These are phyloP conservation scores for Otus scops DNA, from an alignment of 2,797 vertebrate genomes.

Conservation along the genomic window DNA sequence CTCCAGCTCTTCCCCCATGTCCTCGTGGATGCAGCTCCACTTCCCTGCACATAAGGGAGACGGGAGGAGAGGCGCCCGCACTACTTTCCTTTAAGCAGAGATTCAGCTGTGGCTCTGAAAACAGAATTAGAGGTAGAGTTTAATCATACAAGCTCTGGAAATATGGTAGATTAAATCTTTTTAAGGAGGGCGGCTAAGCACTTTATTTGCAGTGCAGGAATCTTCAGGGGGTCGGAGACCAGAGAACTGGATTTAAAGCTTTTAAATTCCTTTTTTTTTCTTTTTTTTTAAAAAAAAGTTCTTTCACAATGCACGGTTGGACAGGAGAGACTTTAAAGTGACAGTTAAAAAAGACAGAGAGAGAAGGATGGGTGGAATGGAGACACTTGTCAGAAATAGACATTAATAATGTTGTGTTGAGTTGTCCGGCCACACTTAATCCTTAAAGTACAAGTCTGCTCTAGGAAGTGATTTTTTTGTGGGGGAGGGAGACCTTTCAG, in stretches of 20 bases:
- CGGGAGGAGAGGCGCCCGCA: not conserved
- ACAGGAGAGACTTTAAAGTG: constrained; percentile 48
- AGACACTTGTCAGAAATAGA: constrained; percentile 32
- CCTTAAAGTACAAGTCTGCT: not conserved
- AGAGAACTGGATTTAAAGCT: constrained; percentile 54
- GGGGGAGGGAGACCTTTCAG: not conserved
- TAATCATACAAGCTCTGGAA: constrained; percentile 57
- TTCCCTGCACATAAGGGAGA: not conserved
- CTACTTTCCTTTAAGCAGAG: not conserved
- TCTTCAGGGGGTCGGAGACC: constrained; percentile 47
- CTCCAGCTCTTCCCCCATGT: not conserved
- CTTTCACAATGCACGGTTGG: constrained; percentile 22
- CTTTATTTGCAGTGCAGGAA: constrained; percentile 50
- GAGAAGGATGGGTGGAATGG: not conserved
- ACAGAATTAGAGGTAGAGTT: constrained; percentile 31
- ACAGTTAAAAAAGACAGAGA: not conserved
- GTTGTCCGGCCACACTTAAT: not conserved
- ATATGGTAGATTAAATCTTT: constrained; percentile 39
- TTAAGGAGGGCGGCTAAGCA: constrained; percentile 10
- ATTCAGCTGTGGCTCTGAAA: not conserved
- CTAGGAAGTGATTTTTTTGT: not conserved
- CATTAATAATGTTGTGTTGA: not conserved
- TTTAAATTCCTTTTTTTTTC: constrained; percentile 34
- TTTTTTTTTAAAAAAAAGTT: not conserved
- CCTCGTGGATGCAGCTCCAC: rapidly evolving